A percentile compares a stretch with the other conserved stretches of the same genome.
Conservation (phyloP, 1,140 invertebrate genomes). For the Samia ricini region DNA sequence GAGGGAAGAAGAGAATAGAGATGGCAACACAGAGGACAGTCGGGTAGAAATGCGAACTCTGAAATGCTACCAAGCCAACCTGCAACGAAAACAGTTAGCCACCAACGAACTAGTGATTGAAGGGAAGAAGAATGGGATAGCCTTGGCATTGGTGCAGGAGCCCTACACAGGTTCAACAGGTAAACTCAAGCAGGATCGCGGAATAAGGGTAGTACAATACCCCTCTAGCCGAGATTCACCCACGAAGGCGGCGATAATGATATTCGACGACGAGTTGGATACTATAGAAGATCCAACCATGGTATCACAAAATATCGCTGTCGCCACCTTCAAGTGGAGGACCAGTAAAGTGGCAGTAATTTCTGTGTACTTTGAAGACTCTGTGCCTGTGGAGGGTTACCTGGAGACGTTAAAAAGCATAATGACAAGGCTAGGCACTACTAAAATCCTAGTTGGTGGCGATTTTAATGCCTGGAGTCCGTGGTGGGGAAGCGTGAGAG, state of each 20-base stretch:
- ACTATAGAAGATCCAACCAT: constrained; percentile 10
- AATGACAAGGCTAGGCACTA: background rate
- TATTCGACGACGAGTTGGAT: constrained; percentile 11
- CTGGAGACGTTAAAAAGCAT: constrained; percentile 11
- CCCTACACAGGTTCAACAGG: constrained; percentile 7
- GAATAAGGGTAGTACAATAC: constrained; percentile 10
- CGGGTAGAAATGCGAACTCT: too few relatives aligned
- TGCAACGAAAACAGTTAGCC: constrained; percentile 8
- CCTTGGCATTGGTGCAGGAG: constrained; percentile 12
- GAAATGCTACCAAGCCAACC: constrained; percentile 2
- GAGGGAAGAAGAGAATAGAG: background rate
- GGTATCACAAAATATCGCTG: constrained; percentile 15
- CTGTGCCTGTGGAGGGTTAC: constrained; percentile 13
- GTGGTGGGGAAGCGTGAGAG: constrained; percentile 25
- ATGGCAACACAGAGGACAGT: background rate
- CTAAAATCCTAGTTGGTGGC: constrained; percentile 19
- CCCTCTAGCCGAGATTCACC: background rate
- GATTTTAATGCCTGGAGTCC: constrained; percentile 26
- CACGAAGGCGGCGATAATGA: constrained; percentile 16
- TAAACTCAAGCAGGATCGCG: background rate
- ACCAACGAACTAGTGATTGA: constrained; percentile 6
- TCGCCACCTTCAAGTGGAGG: background rate
- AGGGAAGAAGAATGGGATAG: background rate
- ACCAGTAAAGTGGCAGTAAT: constrained; percentile 11
- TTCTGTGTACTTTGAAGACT: constrained; percentile 12